phyloP scores from a whole-genome alignment of 1,140 invertebrate species.

The Nebria ingens region DNA sequence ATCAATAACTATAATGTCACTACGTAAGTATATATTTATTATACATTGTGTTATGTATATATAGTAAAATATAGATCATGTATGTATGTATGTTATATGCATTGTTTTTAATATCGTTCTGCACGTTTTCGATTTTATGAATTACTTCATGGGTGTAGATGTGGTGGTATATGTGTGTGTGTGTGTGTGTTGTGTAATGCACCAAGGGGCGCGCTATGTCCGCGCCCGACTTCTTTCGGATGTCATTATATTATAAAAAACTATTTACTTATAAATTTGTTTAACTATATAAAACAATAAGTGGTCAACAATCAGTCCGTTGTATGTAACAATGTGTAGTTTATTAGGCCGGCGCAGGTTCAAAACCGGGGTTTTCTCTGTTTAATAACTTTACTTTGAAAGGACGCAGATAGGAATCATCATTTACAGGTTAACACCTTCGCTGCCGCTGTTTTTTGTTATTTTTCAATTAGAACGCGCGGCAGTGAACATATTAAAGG shows the following conservation, averaged over 20 bases:
- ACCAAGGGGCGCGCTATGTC: not conserved
- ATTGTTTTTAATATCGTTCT: not conserved
- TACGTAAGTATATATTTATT: not conserved
- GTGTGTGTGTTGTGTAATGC: not conserved
- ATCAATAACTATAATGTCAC: not conserved
- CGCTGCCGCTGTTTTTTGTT: too few relatives aligned
- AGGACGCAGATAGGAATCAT: too few relatives aligned
- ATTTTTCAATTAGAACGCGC: too few relatives aligned
- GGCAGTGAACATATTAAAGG: too few relatives aligned
- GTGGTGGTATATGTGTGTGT: not conserved
- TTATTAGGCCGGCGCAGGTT: not conserved
- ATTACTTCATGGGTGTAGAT: not conserved
- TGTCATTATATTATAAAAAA: slow-evolving; percentile 1
- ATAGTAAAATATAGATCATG: not conserved
- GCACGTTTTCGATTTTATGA: not conserved
- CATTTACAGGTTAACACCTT: too few relatives aligned
- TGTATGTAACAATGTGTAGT: not conserved
- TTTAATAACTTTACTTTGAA: too few relatives aligned
- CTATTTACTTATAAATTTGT: not conserved
- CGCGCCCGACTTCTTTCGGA: not conserved
- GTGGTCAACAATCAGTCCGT: slow-evolving; percentile 1
- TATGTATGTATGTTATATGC: too few relatives aligned
- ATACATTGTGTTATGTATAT: not conserved
- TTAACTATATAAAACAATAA: not conserved
- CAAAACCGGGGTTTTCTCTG: too few relatives aligned